phyloP scores from a whole-genome alignment of 2,888 invertebrate genomes.

The Ceramica pisi region DNA sequence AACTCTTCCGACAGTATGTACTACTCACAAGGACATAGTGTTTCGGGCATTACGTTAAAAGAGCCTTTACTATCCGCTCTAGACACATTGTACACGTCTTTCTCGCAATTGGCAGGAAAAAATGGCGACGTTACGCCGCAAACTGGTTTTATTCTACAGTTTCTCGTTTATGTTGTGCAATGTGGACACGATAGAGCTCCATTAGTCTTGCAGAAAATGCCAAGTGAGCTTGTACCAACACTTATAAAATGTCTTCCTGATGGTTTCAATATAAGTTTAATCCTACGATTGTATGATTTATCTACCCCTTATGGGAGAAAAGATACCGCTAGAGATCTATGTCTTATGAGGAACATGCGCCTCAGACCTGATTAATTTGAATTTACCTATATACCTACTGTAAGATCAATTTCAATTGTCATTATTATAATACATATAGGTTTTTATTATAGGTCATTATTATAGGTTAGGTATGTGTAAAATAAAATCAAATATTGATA shows the following conservation, averaged over 20 bases:
- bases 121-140: slow-evolving; percentile 96
- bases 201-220: slow-evolving; percentile 94
- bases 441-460: too few relatives aligned
- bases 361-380: slow-evolving; percentile 89
- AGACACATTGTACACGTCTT: slow-evolving; percentile 93
- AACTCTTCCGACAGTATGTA: slow-evolving; percentile 91
- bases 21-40: slow-evolving; percentile 81
- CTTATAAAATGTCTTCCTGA: slow-evolving; percentile 95
- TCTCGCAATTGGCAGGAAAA: slow-evolving; percentile 92
- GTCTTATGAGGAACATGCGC: slow-evolving; percentile 95
- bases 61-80: slow-evolving; percentile 93
- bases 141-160: slow-evolving; percentile 95
- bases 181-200: slow-evolving; percentile 94
- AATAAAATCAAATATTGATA: slow-evolving; percentile 45
- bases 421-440: too few relatives aligned
- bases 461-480: slow-evolving; percentile 36
- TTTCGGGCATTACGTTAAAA: slow-evolving; percentile 84
- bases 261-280: slow-evolving; percentile 93
- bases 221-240: slow-evolving; percentile 94
- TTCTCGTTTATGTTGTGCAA: slow-evolving; percentile 94
- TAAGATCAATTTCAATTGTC: slow-evolving; percentile 21
- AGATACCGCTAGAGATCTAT: slow-evolving; percentile 96
- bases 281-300: slow-evolving; percentile 95
- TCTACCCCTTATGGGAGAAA: slow-evolving; percentile 94
- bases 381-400: not conserved